Conservation (phyloP, 1,140 invertebrate species). For the Aphelenchoides besseyi region DNA sequence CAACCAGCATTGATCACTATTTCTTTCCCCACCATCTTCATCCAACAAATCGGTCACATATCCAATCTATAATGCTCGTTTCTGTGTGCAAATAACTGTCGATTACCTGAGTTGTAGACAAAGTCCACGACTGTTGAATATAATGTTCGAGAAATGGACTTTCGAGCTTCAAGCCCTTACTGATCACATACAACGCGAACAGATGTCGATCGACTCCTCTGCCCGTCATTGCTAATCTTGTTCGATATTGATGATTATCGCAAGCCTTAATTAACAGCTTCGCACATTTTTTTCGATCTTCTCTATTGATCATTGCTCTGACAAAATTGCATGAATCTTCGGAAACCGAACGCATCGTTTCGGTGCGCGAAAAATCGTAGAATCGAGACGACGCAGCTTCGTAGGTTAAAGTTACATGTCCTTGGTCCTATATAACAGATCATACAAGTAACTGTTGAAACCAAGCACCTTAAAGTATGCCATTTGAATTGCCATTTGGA, state of each 20-base stretch:
- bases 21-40: constrained; percentile 12
- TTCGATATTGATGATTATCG: constrained; percentile 69
- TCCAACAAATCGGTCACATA: constrained; percentile 13
- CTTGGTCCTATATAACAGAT: constrained; percentile 64
- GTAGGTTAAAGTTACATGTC: constrained; percentile 88
- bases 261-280: constrained; percentile 69
- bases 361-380: constrained; percentile 89
- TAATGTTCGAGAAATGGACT: constrained; percentile 71
- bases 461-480: background rate
- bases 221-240: constrained; percentile 66
- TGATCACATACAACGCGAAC: constrained; percentile 93
- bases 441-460: too few relatives aligned
- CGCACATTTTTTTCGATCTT: constrained; percentile 64
- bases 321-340: constrained; percentile 87
- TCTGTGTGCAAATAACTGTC: too few relatives aligned
- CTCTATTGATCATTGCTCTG: constrained; percentile 73
- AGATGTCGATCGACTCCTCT: constrained; percentile 92
- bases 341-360: constrained; percentile 91
- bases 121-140: constrained; percentile 90
- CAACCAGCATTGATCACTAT: constrained; percentile 37
- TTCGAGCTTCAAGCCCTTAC: constrained; percentile 83
- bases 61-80: constrained; percentile 7
- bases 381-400: constrained; percentile 95
- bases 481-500: constrained; percentile 66
- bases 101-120: constrained; percentile 72